Conservation (phyloP, 2,888 invertebrate genomes). For the Leuctra nigra region DNA sequence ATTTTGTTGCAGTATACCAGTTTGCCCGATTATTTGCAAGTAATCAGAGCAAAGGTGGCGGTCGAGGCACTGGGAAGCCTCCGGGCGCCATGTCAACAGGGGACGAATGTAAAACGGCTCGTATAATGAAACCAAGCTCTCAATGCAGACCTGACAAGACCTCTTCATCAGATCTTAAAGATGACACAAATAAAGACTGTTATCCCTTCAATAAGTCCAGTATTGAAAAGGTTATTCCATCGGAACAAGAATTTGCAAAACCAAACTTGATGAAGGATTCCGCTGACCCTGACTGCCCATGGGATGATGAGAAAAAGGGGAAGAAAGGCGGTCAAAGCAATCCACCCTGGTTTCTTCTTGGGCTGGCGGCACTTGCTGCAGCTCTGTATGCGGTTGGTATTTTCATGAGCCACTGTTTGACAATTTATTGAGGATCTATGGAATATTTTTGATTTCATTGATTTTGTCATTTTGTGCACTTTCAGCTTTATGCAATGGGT, state of each 20-base stretch:
- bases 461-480: background rate
- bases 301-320: slow-evolving; percentile 5
- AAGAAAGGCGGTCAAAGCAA: background rate
- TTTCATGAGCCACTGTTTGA: background rate
- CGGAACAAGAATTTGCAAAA: slow-evolving; percentile 11
- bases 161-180: background rate
- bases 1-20: background rate
- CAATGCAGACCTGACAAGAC: slow-evolving; percentile 23
- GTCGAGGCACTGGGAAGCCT: slow-evolving; percentile 31
- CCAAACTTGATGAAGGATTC: slow-evolving; percentile 14
- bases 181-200: background rate
- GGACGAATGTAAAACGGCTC: no score
- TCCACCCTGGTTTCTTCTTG: slow-evolving; percentile 30
- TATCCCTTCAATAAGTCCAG: background rate
- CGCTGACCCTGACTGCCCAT: slow-evolving; percentile 9
- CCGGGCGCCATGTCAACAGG: slow-evolving; percentile 35
- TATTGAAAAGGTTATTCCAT: background rate
- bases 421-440: background rate
- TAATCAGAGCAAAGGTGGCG: slow-evolving; percentile 9
- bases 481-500: background rate
- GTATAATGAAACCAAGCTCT: no score
- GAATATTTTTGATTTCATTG: background rate
- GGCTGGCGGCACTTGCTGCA: slow-evolving; percentile 40
- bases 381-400: slow-evolving; percentile 42
- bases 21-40: slow-evolving; percentile 15